These are phyloP conservation scores for Triops longicaudatus DNA, from an alignment of 1,140 invertebrate genomes.

Conservation along the genomic window DNA sequence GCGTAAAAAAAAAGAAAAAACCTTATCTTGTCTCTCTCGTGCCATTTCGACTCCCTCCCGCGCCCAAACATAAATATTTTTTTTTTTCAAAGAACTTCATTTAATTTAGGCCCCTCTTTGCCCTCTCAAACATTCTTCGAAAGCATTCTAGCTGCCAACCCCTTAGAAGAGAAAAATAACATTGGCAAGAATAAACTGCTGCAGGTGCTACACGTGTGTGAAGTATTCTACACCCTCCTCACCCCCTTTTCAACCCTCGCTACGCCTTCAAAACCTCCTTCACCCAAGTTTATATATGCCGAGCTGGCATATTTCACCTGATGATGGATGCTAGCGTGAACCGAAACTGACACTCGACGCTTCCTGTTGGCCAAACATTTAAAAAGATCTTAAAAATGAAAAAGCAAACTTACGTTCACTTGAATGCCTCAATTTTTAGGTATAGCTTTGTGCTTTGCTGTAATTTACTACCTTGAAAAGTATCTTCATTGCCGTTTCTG, in stretches of 20 bases:
- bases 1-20: too few species aligned
- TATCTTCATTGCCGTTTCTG: too few species aligned
- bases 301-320: slow-evolving; percentile 11
- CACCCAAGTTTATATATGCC: not conserved
- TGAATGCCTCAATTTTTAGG: too few species aligned
- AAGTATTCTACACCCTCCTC: not conserved
- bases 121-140: not conserved
- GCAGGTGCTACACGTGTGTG: not conserved
- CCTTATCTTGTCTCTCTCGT: not conserved
- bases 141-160: not conserved
- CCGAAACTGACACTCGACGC: not conserved
- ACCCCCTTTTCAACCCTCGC: not conserved
- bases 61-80: not conserved
- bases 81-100: not conserved
- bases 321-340: not conserved
- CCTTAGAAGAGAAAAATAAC: not conserved
- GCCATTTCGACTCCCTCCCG: not conserved
- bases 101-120: not conserved
- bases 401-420: too few species aligned
- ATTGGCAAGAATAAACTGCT: not conserved
- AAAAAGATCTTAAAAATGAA: too few species aligned
- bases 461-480: too few species aligned
- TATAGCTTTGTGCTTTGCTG: too few species aligned
- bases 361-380: not conserved
- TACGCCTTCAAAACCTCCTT: too few species aligned